A percentile compares a stretch with the other conserved stretches of the same genome.
phyloP scores from a whole-genome alignment of 2,888 invertebrate species.

The Lacanobia oleracea region DNA sequence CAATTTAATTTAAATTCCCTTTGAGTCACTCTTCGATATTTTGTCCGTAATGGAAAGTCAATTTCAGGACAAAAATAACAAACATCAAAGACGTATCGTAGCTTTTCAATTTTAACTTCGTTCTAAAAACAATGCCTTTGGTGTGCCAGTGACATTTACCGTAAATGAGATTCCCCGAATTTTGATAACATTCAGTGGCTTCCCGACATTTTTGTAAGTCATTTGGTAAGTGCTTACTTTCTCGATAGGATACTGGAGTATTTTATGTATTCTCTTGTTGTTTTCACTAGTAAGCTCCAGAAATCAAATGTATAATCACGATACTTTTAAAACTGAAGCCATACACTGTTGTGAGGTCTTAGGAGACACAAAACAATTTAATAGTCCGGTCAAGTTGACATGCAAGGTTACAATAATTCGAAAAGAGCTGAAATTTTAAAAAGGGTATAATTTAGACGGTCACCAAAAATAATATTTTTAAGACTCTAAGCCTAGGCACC shows the following conservation, averaged over 20 bases:
- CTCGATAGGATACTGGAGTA: background rate
- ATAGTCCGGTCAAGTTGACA: no score
- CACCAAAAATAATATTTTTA: no score
- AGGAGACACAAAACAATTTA: background rate
- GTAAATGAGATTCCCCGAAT: constrained; percentile 7
- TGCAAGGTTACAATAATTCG: no score
- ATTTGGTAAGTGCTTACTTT: constrained; percentile 4
- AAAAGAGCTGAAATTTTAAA: no score
- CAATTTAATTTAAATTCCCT: constrained; percentile 1
- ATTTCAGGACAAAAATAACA: constrained; percentile 19
- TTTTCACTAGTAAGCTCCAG: background rate
- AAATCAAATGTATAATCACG: background rate
- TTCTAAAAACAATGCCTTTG: constrained; percentile 11
- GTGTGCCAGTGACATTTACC: constrained; percentile 17
- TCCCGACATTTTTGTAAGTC: constrained; percentile 14
- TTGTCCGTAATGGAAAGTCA: background rate
- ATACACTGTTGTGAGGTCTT: background rate
- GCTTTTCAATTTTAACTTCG: constrained; percentile 12
- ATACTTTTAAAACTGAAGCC: background rate
- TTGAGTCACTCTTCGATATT: background rate
- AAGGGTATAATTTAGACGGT: no score
- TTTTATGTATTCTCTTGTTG: constrained; percentile 11
- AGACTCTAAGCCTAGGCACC: no score
- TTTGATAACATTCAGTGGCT: constrained; percentile 5
- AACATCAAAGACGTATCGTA: constrained; percentile 20